These are phyloP conservation scores for Microchrysa polita DNA, from an alignment of 2,888 invertebrate genomes.

Conservation along the genomic window DNA sequence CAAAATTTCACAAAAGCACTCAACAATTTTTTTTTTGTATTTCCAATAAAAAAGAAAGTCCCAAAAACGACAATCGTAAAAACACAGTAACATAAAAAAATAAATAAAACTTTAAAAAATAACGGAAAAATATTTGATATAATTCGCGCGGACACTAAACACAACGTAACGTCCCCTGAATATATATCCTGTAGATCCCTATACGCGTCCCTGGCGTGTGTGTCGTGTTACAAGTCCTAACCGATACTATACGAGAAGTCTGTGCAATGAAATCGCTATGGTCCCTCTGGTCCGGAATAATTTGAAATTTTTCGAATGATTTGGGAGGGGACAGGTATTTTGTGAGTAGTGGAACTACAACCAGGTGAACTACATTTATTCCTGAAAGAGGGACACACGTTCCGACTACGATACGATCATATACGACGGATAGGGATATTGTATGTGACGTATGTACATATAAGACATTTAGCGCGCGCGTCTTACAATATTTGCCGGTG, in stretches of 20 bases:
- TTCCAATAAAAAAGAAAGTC: background rate
- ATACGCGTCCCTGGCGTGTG: background rate
- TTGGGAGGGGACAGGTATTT: slow-evolving; percentile 22
- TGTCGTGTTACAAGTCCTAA: slow-evolving; percentile 43
- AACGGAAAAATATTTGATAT: slow-evolving; percentile 23
- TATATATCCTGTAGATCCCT: background rate
- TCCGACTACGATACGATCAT: no score
- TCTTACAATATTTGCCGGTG: slow-evolving; percentile 5
- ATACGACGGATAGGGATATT: background rate
- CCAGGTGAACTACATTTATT: no score
- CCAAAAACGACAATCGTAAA: slow-evolving; percentile 17
- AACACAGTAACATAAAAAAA: background rate
- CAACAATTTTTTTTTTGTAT: background rate
- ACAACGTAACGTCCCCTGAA: background rate
- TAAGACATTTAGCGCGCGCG: slow-evolving; percentile 12
- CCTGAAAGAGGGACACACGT: no score
- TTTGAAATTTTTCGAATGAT: background rate
- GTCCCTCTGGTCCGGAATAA: slow-evolving; percentile 11
- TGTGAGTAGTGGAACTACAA: background rate
- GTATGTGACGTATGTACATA: slow-evolving; percentile 7
- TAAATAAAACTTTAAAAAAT: slow-evolving; percentile 11
- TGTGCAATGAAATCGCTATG: background rate
- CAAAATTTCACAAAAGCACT: no score
- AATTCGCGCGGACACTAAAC: slow-evolving; percentile 21
- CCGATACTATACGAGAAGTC: slow-evolving; percentile 28